Evolutionary conservation across 23 tunicate species (phyloP).

Genomic region (Clavelina lepadiformis): DNA sequence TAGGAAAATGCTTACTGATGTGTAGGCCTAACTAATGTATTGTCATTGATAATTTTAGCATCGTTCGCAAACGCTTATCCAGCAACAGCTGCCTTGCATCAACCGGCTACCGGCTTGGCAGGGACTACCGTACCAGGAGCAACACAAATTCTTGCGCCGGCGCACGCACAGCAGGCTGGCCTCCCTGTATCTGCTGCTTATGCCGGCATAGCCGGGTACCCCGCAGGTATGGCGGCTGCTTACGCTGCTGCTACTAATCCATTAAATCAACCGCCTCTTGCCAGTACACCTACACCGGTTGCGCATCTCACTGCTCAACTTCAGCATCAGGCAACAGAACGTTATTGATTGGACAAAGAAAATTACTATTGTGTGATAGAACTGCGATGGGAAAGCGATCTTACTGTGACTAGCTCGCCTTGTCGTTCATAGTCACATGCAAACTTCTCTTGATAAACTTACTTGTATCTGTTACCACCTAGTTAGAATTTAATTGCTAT

Average conservation of each 20-base stretch:
- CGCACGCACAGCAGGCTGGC: constrained; percentile 39
- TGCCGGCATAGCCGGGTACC: constrained; percentile 25
- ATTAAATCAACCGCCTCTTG: constrained; percentile 27
- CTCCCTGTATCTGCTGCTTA: constrained; percentile 25
- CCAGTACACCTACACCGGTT: constrained; percentile 26
- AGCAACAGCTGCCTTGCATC: constrained; percentile 30
- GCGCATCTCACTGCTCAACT: constrained; percentile 71
- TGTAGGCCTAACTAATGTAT: too few species aligned
- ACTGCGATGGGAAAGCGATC: too few species aligned
- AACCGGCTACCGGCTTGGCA: constrained; percentile 18
- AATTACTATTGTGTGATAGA: too few species aligned
- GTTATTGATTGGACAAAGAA: too few species aligned
- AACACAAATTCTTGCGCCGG: constrained; percentile 41
- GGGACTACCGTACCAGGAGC: constrained; percentile 24
- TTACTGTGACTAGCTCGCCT: too few species aligned
- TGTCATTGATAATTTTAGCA: not conserved
- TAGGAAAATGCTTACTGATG: too few species aligned
- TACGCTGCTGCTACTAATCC: constrained; percentile 28
- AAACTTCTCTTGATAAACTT: too few species aligned
- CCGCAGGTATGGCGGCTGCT: constrained; percentile 31
- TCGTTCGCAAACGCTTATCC: constrained; percentile 9
- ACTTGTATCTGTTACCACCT: too few species aligned
- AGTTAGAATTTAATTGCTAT: too few species aligned
- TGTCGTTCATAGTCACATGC: too few species aligned
- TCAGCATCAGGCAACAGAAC: constrained; percentile 57